A percentile compares a stretch with the other conserved stretches of the same genome.
These are phyloP conservation scores for Otolemur garnettii DNA, from an alignment of 2,113 vertebrate genomes.

Conservation along the genomic window DNA sequence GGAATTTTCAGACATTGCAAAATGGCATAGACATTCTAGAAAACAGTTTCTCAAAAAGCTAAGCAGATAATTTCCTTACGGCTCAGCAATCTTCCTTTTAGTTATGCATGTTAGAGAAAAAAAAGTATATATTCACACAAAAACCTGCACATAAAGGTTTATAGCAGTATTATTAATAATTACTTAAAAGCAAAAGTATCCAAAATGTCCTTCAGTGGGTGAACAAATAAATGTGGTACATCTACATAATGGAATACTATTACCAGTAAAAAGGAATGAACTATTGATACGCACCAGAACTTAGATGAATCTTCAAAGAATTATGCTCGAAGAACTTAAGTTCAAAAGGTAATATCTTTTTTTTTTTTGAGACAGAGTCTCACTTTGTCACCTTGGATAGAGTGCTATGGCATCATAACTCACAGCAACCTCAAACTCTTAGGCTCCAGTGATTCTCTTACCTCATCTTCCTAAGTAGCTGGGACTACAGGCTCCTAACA, in stretches of 20 bases:
- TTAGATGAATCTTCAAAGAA: neutral
- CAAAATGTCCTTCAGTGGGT: neutral
- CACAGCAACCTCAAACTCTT: too few species aligned
- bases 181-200: neutral
- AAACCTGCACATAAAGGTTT: neutral
- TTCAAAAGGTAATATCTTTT: neutral
- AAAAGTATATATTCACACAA: neutral
- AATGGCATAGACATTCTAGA: neutral
- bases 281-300: neutral
- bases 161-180: neutral
- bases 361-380: too few species aligned
- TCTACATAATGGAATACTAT: neutral
- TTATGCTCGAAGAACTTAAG: neutral
- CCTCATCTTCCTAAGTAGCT: too few species aligned
- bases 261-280: neutral
- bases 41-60: conserved; percentile 6
- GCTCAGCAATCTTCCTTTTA: neutral
- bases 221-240: neutral
- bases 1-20: neutral
- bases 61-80: neutral
- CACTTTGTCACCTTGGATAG: too few species aligned
- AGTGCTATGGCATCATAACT: too few species aligned
- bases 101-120: neutral
- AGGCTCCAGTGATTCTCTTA: too few species aligned
- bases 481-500: too few species aligned